Evolutionary conservation across 2,888 invertebrate species (phyloP).

Genomic region (Sussaba pulchella): DNA sequence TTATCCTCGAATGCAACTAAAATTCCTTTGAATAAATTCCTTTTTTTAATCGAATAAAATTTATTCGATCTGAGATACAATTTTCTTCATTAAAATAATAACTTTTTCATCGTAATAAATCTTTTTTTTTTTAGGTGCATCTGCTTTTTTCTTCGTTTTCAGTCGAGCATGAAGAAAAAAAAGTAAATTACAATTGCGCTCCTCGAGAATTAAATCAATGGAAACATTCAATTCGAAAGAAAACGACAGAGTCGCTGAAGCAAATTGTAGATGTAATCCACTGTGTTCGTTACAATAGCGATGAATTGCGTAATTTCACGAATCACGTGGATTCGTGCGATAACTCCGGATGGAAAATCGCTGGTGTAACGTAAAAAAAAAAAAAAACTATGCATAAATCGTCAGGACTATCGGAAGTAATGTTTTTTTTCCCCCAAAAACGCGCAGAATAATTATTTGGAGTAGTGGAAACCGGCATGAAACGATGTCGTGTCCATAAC

Average conservation of each 20-base stretch:
- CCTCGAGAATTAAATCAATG: no score
- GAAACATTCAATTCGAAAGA: no score
- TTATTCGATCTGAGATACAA: no score
- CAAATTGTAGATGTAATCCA: conserved; percentile 48
- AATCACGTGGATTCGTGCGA: conserved; percentile 20
- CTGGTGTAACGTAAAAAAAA: neutral
- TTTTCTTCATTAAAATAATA: no score
- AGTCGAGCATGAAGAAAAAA: no score
- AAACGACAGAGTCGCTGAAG: conserved; percentile 4
- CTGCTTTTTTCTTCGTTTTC: no score
- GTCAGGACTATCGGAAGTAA: conserved; percentile 39
- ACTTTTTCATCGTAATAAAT: no score
- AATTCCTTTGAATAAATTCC: no score
- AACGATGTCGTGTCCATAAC: neutral
- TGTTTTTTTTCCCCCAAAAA: conserved; percentile 1
- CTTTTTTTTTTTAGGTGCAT: no score
- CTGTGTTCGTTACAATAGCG: conserved; percentile 9
- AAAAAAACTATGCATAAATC: conserved; percentile 5
- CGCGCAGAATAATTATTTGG: conserved; percentile 19
- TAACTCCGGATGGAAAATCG: conserved; percentile 30
- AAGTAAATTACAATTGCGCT: no score
- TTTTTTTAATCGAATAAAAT: no score
- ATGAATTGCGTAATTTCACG: conserved; percentile 47
- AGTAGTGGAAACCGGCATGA: conserved; percentile 12
- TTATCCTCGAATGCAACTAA: no score